Base-by-base conservation (phyloP, 2,888 invertebrate species). In the Scaptomyza reducta region DNA sequence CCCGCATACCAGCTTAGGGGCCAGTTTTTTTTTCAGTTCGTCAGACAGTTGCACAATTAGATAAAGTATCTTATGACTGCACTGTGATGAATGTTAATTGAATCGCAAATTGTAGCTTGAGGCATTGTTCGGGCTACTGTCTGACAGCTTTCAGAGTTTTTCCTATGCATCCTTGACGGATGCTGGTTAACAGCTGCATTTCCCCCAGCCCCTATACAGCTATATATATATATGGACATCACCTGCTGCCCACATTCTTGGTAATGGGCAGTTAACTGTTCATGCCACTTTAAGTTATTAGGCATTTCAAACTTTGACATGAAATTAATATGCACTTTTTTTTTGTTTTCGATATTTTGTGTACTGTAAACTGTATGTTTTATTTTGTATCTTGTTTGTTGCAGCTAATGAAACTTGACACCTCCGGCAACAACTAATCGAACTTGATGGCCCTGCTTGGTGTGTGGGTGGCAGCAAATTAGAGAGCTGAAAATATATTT, bases 11-110 rank as follows among this genome's bases (percentile, higher is more conserved):
- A 79, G 56, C 60, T 80, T 70, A 70, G 73, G 73, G 80, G 79
- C 62, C 51, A 51, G 46, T 45, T 66, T 57, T 33, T 50, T 29
- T n/a, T 45, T 45, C 50, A 70, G 65, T 41, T 62, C 60, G 54
- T 54, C 59, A 65, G 71, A 57, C 61, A 72, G 63, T 74, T 68
- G 72, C 66, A 77, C 87, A 84, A 84, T 84, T 80, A 80, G 81
- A 84, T 72, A 71, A 73, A 70, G 63, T 57, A 70, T 85, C 75
- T 74, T 67, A 65, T 72, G 64, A 65, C 64, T 77, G 78, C 77
- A 67, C 78, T 84, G 72, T 73, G 75, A 73, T 87, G 85, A 79
- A 82, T 85, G 85, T 81, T 84, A 84, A 87, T 87, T 85, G 77
- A 85, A 74, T 76, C 65, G 60, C 68, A 66, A 72, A 56, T 59